phyloP scores from a whole-genome alignment of 2,888 invertebrate genomes.

The Polydrusus cervinus region DNA sequence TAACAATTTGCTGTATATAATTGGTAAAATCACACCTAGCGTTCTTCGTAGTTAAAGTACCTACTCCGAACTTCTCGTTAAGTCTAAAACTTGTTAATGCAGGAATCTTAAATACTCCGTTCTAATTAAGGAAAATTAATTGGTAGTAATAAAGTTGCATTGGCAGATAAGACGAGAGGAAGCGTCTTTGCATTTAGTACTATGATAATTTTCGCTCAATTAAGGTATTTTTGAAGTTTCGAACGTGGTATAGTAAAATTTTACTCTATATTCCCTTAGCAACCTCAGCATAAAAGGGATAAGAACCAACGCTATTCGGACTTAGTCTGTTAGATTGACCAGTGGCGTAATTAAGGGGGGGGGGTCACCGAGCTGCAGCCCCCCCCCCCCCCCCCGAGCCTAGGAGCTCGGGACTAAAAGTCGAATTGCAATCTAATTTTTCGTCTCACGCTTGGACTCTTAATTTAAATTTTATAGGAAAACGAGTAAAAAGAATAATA shows the following conservation, averaged over 20 bases:
- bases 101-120: conserved; percentile 39
- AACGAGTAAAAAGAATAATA: no score
- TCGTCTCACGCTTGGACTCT: no score
- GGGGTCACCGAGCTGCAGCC: no score
- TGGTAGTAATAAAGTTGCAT: conserved; percentile 45
- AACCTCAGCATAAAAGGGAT: no score
- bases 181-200: conserved; percentile 26
- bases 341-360: no score
- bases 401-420: no score
- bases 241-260: neutral
- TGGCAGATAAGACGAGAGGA: conserved; percentile 28
- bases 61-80: conserved; percentile 17
- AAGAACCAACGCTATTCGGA: no score
- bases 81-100: conserved; percentile 40
- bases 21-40: conserved; percentile 18
- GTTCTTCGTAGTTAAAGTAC: neutral
- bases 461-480: no score
- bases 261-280: neutral
- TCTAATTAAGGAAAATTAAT: conserved; percentile 43
- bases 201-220: conserved; percentile 27
- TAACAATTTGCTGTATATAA: neutral
- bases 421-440: no score
- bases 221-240: conserved; percentile 32
- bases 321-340: no score
- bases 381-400: no score